These are phyloP conservation scores for Mus minutoides DNA, from an alignment of 2,797 vertebrate genomes.

Conservation along the genomic window DNA sequence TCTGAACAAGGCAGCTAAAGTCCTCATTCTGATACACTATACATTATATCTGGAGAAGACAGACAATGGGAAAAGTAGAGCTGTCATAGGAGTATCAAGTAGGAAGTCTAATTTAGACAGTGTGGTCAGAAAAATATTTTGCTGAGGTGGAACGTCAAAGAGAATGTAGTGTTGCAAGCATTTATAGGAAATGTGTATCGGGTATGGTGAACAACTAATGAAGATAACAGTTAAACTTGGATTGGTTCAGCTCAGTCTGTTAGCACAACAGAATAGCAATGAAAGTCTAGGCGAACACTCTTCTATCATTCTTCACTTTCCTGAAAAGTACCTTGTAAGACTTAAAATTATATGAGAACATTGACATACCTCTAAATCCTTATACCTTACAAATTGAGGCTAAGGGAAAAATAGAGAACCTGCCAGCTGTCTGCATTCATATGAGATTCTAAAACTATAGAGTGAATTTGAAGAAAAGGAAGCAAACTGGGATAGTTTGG, in stretches of 20 bases:
- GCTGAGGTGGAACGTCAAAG: constrained; percentile 37
- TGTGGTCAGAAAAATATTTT: not conserved
- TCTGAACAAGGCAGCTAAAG: not conserved
- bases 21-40: not conserved
- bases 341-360: not conserved
- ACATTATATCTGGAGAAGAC: not conserved
- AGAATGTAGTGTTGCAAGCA: not conserved
- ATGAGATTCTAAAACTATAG: not conserved
- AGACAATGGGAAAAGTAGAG: constrained; percentile 1
- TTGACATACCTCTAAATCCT: not conserved
- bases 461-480: not conserved
- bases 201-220: not conserved
- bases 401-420: not conserved
- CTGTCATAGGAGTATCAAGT: not conserved
- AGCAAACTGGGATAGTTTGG: not conserved
- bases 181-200: not conserved
- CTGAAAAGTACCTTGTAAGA: not conserved
- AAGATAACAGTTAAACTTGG: not conserved
- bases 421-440: not conserved
- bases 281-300: not conserved
- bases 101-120: not conserved
- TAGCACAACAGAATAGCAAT: not conserved
- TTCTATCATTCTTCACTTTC: not conserved
- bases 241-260: not conserved
- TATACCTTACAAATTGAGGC: not conserved